phyloP scores from a whole-genome alignment of 2,113 vertebrate species.

The Trichomycterus rosablanca region DNA sequence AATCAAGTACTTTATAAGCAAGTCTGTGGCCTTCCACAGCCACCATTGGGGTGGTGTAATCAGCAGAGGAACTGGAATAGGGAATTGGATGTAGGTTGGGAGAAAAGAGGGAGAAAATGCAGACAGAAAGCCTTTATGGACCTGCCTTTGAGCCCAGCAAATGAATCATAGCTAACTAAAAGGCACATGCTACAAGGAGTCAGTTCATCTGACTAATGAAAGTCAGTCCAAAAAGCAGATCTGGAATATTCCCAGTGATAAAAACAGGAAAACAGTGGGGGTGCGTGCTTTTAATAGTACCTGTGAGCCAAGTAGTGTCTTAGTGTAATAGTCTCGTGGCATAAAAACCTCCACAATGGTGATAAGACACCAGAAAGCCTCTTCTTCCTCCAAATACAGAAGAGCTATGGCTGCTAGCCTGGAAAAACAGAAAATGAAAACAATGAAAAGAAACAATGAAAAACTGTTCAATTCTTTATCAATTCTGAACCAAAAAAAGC shows the following conservation, averaged over 20 bases:
- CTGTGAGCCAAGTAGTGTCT: constrained; percentile 95
- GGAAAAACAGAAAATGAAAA: constrained; percentile 18
- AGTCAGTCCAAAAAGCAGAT: not conserved
- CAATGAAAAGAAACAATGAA: no score
- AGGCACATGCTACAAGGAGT: constrained; percentile 18
- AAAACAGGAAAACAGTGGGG: not conserved
- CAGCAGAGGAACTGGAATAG: no score
- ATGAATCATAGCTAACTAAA: constrained; percentile 25
- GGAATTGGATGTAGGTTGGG: no score
- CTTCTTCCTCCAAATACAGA: constrained; percentile 93
- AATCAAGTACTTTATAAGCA: no score
- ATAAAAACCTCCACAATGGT: constrained; percentile 95
- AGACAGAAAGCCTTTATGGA: no score
- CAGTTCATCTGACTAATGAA: no score
- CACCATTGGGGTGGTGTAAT: no score
- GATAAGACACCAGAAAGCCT: constrained; percentile 96
- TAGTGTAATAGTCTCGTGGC: constrained; percentile 97
- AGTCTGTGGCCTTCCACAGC: no score
- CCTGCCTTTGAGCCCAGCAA: no score
- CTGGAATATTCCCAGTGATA: constrained; percentile 15
- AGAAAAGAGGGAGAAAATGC: no score
- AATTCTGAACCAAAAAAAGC: no score
- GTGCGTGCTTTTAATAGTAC: constrained; percentile 53
- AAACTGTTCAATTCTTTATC: no score
- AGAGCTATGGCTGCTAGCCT: constrained; percentile 90